Base-by-base conservation (phyloP, 1,140 invertebrate genomes). In the Frieseomelitta varia region DNA sequence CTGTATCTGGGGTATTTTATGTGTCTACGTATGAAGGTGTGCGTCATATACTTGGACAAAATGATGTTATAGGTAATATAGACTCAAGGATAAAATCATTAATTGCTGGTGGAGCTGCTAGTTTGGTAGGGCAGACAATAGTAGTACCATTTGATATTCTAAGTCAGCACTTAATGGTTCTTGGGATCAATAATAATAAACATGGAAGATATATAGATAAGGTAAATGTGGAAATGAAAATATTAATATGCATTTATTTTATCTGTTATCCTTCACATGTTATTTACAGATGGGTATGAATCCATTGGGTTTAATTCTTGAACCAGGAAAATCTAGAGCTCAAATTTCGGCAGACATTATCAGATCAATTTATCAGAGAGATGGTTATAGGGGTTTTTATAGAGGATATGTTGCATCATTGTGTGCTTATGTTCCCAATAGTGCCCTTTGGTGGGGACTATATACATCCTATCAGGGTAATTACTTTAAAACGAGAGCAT, bases 81-180 rank as follows among this genome's bases (percentile, higher is more conserved):
- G 96, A 96, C 88, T 95, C 96, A 4, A 95, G 96, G 93, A 89
- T 97, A 27, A 97, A 96, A 95, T 97, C 97, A 24, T 94, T 98
- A 55, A 95, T 98, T 80, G 97, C 97, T 39, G 99, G 99, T 34
- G 98, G 97, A 12, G 97, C 96, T 91, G 99, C 99, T 2, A 99
- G 98, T 12, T 92, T 99, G 27, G 98, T 99, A 58, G 98, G 98
- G 4, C 99, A 99, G 95, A 99, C 98, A 1, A 97, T 99, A 79
- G 98, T 99, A 88, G 98, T 99, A 72, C 99, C 99, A 30, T 98
- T 99, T 94, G 99, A 99, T 95, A 97, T 99, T 55, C 96, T 99
- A 55, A 99, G 98, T 91, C 99, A 99, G 92, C 99, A 99, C 94
- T 96, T 99, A 74, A 99, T 99, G 98, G 97, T 99, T 87, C 95